phyloP scores from a whole-genome alignment of 1,140 invertebrate species.

The Pseudomyrmex flavicornis region DNA sequence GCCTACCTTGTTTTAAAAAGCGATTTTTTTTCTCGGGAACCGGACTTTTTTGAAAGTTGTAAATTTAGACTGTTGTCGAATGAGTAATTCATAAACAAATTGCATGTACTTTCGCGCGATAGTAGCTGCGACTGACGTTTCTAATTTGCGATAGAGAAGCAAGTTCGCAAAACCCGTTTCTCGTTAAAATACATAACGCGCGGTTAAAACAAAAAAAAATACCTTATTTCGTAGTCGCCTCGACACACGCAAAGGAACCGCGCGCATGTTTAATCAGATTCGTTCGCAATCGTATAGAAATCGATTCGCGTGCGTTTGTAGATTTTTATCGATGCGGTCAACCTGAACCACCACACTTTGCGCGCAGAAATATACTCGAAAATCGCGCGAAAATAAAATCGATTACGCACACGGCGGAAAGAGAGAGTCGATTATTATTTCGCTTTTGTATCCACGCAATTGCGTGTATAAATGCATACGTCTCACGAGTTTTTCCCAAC shows the following conservation, averaged over 20 bases:
- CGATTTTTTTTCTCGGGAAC: background rate
- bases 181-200: background rate
- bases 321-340: constrained; percentile 29
- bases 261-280: background rate
- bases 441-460: background rate
- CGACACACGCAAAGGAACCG: background rate
- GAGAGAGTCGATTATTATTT: background rate
- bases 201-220: background rate
- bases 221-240: background rate
- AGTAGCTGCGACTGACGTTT: constrained; percentile 29
- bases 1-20: background rate
- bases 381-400: constrained; percentile 14
- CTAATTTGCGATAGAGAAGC: constrained; percentile 21
- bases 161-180: constrained; percentile 26
- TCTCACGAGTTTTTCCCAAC: constrained; percentile 20
- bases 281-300: constrained; percentile 14
- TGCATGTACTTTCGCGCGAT: background rate
- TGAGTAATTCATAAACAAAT: background rate
- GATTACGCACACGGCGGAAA: background rate
- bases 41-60: background rate
- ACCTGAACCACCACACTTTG: constrained; percentile 22
- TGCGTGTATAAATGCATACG: background rate
- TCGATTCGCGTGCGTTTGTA: constrained; percentile 4
- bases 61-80: background rate
- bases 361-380: background rate